phyloP scores from a whole-genome alignment of 2,797 vertebrate species.

The Melanogrammus aeglefinus region DNA sequence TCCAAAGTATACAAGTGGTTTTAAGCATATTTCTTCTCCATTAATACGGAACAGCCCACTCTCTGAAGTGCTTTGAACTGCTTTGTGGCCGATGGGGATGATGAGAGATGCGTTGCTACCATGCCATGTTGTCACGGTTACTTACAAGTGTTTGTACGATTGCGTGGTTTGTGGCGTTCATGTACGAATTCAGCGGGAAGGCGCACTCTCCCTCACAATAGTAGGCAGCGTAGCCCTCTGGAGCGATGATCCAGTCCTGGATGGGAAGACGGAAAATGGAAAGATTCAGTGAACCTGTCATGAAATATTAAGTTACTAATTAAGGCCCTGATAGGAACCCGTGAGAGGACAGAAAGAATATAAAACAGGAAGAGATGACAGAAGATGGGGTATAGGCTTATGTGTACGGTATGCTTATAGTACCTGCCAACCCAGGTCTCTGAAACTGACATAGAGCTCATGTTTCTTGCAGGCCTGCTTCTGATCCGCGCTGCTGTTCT shows the following conservation, averaged over 20 bases:
- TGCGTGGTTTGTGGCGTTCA: slow-evolving; percentile 98
- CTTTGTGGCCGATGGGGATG: too few relatives aligned
- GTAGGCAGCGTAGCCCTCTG: slow-evolving; percentile 94
- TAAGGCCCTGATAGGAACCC: neutral
- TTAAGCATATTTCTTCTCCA: too few relatives aligned
- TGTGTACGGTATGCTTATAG: slow-evolving; percentile 27
- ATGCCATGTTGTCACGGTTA: slow-evolving; percentile 41
- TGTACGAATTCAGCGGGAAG: slow-evolving; percentile 96
- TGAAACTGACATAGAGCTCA: slow-evolving; percentile 95
- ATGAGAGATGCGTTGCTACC: neutral
- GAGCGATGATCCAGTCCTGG: slow-evolving; percentile 98
- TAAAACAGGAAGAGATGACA: neutral
- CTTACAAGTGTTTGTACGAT: slow-evolving; percentile 97
- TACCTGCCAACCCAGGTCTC: slow-evolving; percentile 98
- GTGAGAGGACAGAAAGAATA: neutral
- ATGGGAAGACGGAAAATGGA: slow-evolving; percentile 10
- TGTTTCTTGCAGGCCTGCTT: slow-evolving; percentile 98
- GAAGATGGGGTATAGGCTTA: neutral
- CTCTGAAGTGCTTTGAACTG: too few relatives aligned
- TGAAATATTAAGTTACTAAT: neutral
- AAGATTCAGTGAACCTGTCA: neutral
- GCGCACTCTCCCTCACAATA: slow-evolving; percentile 98
- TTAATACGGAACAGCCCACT: too few relatives aligned
- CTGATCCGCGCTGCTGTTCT: slow-evolving; percentile 95
- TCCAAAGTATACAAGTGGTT: too few relatives aligned